A percentile compares a stretch with the other conserved stretches of the same genome.
Conservation (phyloP, 2,797 vertebrate species). For the Cygnus olor region DNA sequence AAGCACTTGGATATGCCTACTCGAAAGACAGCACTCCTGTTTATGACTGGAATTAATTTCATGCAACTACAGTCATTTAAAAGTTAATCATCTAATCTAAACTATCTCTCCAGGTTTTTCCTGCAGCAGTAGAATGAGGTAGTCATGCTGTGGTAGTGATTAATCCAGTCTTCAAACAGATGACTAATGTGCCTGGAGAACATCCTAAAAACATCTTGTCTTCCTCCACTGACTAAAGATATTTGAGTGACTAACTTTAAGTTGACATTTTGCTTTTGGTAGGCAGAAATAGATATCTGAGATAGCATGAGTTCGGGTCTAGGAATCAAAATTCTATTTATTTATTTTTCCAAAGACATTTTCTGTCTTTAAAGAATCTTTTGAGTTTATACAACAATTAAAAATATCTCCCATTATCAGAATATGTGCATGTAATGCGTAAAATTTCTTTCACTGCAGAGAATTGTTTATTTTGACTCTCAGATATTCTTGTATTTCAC, state of each 20-base stretch:
- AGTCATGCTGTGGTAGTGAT: neutral
- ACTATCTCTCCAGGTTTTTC: neutral
- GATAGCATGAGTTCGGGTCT: neutral
- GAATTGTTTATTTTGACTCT: neutral
- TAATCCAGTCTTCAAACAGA: neutral
- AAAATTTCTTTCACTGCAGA: neutral
- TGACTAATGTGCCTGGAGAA: neutral
- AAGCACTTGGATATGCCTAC: neutral
- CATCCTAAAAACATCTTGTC: neutral
- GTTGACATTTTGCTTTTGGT: neutral
- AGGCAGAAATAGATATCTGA: neutral
- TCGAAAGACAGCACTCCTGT: neutral
- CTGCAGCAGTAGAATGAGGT: neutral
- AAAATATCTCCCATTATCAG: neutral
- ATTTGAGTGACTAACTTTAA: neutral
- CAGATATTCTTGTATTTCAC: neutral
- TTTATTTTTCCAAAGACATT: neutral
- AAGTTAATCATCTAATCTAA: neutral
- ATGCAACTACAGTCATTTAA: neutral
- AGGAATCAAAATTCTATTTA: neutral
- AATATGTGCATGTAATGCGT: neutral
- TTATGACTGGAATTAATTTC: neutral
- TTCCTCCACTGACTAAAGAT: neutral
- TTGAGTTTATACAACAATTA: neutral
- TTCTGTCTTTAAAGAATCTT: neutral